These are phyloP conservation scores for Myopa testacea DNA, from an alignment of 2,888 invertebrate species.

Conservation along the genomic window DNA sequence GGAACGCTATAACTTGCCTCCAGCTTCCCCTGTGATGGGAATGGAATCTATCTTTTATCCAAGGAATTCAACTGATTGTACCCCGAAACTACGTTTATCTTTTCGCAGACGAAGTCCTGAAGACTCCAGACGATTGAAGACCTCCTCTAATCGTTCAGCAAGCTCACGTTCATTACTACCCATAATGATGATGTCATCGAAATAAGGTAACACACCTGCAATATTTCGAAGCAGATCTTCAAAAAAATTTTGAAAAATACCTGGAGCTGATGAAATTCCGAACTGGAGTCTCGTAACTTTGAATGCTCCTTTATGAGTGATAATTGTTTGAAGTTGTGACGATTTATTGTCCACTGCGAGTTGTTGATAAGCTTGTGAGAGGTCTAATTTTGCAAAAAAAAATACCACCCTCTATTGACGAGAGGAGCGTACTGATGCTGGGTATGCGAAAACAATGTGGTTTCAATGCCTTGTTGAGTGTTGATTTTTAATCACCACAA, in stretches of 20 bases:
- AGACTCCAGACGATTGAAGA: too few relatives aligned
- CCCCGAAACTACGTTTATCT: background rate
- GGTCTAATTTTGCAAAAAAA: conserved; percentile 64
- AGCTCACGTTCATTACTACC: too few relatives aligned
- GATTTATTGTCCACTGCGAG: conserved; percentile 56
- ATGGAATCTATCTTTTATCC: too few relatives aligned
- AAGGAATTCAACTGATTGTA: conserved; percentile 34
- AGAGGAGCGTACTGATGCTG: conserved; percentile 40
- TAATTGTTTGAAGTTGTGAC: conserved; percentile 56
- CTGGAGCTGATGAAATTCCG: conserved; percentile 44
- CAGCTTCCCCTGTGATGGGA: conserved; percentile 43
- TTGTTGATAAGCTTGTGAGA: conserved; percentile 62
- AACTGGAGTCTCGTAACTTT: conserved; percentile 51
- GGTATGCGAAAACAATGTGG: conserved; percentile 51
- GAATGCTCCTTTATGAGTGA: conserved; percentile 59
- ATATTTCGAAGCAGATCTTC: background rate
- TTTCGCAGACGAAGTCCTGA: too few relatives aligned
- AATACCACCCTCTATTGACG: conserved; percentile 52
- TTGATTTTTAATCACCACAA: conserved; percentile 53
- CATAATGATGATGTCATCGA: too few relatives aligned
- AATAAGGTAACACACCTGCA: background rate
- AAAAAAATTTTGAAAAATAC: background rate
- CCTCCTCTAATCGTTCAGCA: too few relatives aligned
- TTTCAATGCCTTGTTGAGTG: conserved; percentile 54
- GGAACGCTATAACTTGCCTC: conserved; percentile 38